Evolutionary conservation across 2,888 invertebrate species (phyloP).

Genomic region (Philonicus albiceps): DNA sequence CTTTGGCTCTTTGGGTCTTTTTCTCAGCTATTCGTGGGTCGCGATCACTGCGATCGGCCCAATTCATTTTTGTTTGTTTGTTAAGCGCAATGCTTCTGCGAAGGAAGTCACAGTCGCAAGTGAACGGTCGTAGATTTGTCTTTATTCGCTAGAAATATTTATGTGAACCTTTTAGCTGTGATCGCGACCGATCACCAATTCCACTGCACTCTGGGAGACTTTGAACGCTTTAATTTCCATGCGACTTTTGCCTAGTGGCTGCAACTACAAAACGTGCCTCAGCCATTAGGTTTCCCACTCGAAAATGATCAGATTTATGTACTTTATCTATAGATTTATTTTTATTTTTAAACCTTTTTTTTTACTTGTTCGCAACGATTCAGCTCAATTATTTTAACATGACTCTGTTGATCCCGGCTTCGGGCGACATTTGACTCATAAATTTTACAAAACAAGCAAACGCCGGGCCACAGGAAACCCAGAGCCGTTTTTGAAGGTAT

Average conservation of each 20-base stretch:
- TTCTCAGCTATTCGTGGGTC: neutral
- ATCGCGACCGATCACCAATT: neutral
- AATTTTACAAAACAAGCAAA: conserved; percentile 27
- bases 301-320: conserved; percentile 18
- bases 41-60: neutral
- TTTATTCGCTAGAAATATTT: neutral
- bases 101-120: neutral
- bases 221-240: neutral
- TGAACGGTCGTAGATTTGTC: neutral
- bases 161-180: neutral
- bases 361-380: neutral
- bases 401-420: neutral
- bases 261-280: conserved; percentile 14
- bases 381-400: conserved; percentile 28
- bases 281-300: conserved; percentile 15
- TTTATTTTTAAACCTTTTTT: neutral
- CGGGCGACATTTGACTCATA: conserved; percentile 12
- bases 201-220: neutral
- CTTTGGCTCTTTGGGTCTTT: neutral
- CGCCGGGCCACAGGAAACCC: neutral
- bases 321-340: neutral
- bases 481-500: conserved; percentile 2
- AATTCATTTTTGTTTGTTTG: neutral
- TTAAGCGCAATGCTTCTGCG: neutral
- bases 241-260: neutral